These are phyloP conservation scores for Pristionchus japonicus DNA, from an alignment of 2,888 invertebrate species.

Conservation along the genomic window DNA sequence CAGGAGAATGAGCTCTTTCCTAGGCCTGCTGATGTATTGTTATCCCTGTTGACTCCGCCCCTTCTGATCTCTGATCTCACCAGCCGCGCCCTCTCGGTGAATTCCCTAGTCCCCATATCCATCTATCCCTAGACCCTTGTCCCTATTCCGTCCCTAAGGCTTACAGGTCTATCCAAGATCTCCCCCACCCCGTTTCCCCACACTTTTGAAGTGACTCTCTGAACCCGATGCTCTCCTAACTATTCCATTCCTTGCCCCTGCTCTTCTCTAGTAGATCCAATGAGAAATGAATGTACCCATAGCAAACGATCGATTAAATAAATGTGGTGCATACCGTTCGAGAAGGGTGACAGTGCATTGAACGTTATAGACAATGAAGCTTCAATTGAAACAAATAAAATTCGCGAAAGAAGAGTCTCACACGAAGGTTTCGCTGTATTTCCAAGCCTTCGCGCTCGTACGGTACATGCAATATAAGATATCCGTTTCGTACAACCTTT, in stretches of 20 bases:
- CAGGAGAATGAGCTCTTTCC: background rate
- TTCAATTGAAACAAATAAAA: no score
- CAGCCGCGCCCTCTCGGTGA: background rate
- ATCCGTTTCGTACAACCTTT: no score
- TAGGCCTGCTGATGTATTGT: background rate
- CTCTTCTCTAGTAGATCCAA: conserved; percentile 8
- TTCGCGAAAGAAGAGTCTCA: no score
- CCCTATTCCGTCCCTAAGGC: background rate
- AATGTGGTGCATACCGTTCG: conserved; percentile 32
- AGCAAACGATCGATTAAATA: background rate
- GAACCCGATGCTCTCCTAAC: background rate
- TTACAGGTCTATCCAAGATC: conserved; percentile 20
- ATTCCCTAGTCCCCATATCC: background rate
- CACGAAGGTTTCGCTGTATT: no score
- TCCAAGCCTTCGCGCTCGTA: no score
- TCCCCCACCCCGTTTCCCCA: background rate
- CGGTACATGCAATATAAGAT: no score
- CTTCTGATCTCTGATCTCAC: background rate
- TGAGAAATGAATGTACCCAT: conserved; percentile 7
- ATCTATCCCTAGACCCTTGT: background rate
- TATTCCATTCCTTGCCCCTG: background rate
- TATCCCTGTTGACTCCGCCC: background rate
- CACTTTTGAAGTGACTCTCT: conserved; percentile 21
- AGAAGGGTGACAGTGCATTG: background rate
- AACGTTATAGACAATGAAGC: no score